Evolutionary conservation across 2,113 vertebrate species (phyloP).

Genomic region (Mesitornis unicolor): DNA sequence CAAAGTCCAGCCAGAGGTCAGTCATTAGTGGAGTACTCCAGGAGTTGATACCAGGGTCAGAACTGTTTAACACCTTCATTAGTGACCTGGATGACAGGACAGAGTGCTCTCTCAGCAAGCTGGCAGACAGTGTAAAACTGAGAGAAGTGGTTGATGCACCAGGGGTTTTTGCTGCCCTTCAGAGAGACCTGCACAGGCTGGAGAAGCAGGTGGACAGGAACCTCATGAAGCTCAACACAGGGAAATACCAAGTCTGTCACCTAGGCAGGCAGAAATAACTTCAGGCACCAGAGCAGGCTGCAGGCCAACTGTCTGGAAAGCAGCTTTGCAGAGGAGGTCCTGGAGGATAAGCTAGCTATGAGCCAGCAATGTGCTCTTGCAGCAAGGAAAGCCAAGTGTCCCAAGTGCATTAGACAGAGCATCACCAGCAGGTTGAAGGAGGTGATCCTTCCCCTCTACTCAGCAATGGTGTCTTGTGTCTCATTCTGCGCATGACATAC

Average conservation of each 20-base stretch:
- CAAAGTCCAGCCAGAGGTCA: background rate
- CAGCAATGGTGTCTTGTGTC: background rate
- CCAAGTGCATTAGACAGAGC: background rate
- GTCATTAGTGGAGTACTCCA: background rate
- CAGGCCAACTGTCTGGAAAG: background rate
- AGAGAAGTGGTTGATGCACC: background rate
- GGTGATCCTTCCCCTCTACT: background rate
- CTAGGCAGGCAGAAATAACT: background rate
- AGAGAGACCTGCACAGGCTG: background rate
- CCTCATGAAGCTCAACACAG: background rate
- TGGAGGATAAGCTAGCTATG: background rate
- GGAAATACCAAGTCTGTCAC: background rate
- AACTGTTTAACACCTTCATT: background rate
- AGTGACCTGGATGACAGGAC: background rate
- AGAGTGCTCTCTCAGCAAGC: background rate
- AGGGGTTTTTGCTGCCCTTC: background rate
- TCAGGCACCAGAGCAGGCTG: background rate
- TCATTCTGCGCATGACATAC: background rate
- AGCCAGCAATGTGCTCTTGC: background rate
- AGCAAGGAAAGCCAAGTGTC: background rate
- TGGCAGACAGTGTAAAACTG: background rate
- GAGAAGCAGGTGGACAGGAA: background rate
- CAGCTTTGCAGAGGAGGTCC: background rate
- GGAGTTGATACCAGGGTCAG: background rate
- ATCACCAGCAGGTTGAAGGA: background rate